phyloP scores from a whole-genome alignment of 2,888 invertebrate species.

The Cerastis leucographa region DNA sequence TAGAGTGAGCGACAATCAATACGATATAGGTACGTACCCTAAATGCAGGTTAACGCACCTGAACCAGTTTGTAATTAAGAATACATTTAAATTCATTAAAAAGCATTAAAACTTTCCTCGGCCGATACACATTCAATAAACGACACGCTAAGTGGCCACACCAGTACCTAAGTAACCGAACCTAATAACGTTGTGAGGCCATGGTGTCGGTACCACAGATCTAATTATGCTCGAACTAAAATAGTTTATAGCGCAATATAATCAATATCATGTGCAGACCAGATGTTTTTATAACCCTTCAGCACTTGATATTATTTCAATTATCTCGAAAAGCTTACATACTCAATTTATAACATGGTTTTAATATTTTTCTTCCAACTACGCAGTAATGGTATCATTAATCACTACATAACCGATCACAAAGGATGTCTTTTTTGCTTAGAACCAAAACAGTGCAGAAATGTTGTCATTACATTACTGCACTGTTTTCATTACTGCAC shows the following conservation, averaged over 20 bases:
- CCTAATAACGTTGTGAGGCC: slow-evolving; percentile 65
- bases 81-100: slow-evolving; percentile 89
- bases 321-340: slow-evolving; percentile 28
- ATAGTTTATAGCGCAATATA: slow-evolving; percentile 40
- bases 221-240: slow-evolving; percentile 31
- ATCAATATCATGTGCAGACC: slow-evolving; percentile 28
- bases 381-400: no score
- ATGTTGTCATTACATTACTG: no score
- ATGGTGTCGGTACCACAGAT: slow-evolving; percentile 43
- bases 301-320: slow-evolving; percentile 44
- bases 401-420: no score
- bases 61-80: slow-evolving; percentile 89
- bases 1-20: slow-evolving; percentile 58
- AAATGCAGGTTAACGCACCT: slow-evolving; percentile 84
- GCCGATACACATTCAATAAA: slow-evolving; percentile 79
- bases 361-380: no score
- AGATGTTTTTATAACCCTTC: slow-evolving; percentile 45
- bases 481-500: no score
- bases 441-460: no score
- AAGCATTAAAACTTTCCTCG: slow-evolving; percentile 85
- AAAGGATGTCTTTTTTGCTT: no score
- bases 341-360: slow-evolving; percentile 30
- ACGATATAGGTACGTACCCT: slow-evolving; percentile 67
- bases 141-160: slow-evolving; percentile 76
- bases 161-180: slow-evolving; percentile 74